Evolutionary conservation across 2,113 vertebrate species (phyloP).

Genomic region (Scartelaos histophorus): DNA sequence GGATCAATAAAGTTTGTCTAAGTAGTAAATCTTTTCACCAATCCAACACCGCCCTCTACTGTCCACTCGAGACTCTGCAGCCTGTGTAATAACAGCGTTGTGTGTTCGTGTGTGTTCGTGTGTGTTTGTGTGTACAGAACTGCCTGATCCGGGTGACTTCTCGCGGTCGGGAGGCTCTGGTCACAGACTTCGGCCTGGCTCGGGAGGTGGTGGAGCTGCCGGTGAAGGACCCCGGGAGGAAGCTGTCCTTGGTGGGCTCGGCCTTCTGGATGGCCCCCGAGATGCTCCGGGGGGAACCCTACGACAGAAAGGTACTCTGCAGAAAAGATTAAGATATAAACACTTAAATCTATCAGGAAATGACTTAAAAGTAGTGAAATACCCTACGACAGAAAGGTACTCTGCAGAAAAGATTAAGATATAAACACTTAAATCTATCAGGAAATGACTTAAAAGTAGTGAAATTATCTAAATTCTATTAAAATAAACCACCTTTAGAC

Average conservation of each 20-base stretch:
- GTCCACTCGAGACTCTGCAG: conserved; percentile 16
- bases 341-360: no score
- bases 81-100: no score
- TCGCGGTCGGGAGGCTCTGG: conserved; percentile 81
- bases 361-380: no score
- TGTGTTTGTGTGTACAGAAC: conserved; percentile 80
- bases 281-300: conserved; percentile 87
- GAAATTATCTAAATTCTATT: no score
- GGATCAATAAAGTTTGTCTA: no score
- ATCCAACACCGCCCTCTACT: conserved; percentile 50
- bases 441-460: no score
- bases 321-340: no score
- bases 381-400: conserved; percentile 86
- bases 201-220: conserved; percentile 85
- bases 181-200: conserved; percentile 87
- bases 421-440: no score
- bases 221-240: conserved; percentile 77
- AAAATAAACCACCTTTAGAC: no score
- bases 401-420: no score
- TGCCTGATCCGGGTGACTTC: conserved; percentile 81
- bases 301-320: conserved; percentile 86
- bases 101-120: not conserved
- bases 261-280: conserved; percentile 93
- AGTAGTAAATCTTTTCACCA: not conserved
- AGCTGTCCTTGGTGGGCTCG: conserved; percentile 86